Conservation (phyloP, 2,888 invertebrate genomes). For the Agriopis marginaria region DNA sequence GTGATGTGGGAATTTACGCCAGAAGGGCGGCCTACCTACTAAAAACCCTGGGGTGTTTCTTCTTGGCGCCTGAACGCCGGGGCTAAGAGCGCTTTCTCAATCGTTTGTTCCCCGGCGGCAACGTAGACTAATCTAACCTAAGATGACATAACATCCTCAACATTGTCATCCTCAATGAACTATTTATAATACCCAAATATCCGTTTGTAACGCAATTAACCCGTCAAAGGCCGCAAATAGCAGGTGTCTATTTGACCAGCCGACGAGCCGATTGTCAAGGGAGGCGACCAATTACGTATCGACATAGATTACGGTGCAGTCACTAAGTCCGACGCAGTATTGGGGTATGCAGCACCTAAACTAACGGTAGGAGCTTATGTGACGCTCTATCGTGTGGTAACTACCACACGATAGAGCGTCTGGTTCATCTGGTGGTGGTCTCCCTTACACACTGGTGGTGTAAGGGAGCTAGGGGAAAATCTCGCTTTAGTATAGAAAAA, state of each 20-base stretch:
- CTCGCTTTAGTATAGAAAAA: neutral
- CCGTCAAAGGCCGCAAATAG: constrained; percentile 33
- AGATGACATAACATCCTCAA: neutral
- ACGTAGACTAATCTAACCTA: neutral
- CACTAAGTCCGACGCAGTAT: constrained; percentile 6
- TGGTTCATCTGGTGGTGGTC: no score
- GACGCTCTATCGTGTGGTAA: constrained; percentile 11
- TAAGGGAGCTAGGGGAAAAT: neutral
- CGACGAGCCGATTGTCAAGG: constrained; percentile 45
- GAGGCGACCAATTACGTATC: constrained; percentile 40
- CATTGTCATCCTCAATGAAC: constrained; percentile 11
- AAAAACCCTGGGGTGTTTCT: no score
- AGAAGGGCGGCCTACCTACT: no score
- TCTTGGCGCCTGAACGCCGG: no score
- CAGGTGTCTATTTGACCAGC: constrained; percentile 42
- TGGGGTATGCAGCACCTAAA: constrained; percentile 4
- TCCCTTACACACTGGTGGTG: neutral
- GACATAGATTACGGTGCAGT: constrained; percentile 24
- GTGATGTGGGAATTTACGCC: no score
- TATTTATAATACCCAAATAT: constrained; percentile 23
- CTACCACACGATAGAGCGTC: no score
- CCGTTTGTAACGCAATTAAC: constrained; percentile 20
- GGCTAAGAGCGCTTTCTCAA: no score
- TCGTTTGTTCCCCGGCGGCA: no score
- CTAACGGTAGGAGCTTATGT: constrained; percentile 6